Evolutionary conservation across 1,140 invertebrate genomes (phyloP).

Genomic region (Drosophila lacertosa): DNA sequence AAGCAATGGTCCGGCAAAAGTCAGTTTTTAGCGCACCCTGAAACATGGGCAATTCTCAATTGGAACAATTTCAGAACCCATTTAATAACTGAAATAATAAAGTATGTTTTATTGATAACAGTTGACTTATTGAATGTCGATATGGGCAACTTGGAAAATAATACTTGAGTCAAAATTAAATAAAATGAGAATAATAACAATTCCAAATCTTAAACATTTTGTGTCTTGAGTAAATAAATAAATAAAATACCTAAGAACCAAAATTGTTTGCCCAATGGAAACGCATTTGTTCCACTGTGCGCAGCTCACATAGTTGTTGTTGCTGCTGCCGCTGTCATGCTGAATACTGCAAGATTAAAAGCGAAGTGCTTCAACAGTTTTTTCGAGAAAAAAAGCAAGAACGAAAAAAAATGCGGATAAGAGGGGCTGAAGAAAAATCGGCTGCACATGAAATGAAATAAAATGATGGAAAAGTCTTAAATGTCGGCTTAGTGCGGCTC

Average conservation of each 20-base stretch:
- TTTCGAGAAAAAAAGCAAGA: slow-evolving; percentile 29
- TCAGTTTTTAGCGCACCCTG: slow-evolving; percentile 26
- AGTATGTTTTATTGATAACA: too few relatives aligned
- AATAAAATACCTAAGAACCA: too few relatives aligned
- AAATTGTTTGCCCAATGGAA: too few relatives aligned
- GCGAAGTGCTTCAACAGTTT: slow-evolving; percentile 52
- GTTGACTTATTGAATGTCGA: too few relatives aligned
- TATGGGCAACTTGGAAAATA: too few relatives aligned
- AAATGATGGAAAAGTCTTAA: slow-evolving; percentile 67
- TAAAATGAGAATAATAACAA: too few relatives aligned
- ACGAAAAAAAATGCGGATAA: slow-evolving; percentile 20
- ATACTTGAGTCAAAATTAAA: too few relatives aligned
- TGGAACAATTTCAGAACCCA: too few relatives aligned
- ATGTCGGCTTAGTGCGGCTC: slow-evolving; percentile 59
- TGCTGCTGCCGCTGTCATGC: slow-evolving; percentile 43
- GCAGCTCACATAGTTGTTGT: slow-evolving; percentile 22
- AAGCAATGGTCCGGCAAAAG: slow-evolving; percentile 35
- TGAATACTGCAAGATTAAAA: slow-evolving; percentile 61
- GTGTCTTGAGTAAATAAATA: too few relatives aligned
- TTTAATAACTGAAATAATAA: too few relatives aligned
- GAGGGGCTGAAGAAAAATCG: slow-evolving; percentile 30
- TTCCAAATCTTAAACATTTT: too few relatives aligned
- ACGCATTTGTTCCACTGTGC: slow-evolving; percentile 27
- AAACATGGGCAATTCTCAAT: not conserved
- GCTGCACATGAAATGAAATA: slow-evolving; percentile 57